Percentiles rank a stretch among this genome's conserved stretches.
phyloP scores from a whole-genome alignment of 1,140 invertebrate genomes.

The Anastatus disparis region DNA sequence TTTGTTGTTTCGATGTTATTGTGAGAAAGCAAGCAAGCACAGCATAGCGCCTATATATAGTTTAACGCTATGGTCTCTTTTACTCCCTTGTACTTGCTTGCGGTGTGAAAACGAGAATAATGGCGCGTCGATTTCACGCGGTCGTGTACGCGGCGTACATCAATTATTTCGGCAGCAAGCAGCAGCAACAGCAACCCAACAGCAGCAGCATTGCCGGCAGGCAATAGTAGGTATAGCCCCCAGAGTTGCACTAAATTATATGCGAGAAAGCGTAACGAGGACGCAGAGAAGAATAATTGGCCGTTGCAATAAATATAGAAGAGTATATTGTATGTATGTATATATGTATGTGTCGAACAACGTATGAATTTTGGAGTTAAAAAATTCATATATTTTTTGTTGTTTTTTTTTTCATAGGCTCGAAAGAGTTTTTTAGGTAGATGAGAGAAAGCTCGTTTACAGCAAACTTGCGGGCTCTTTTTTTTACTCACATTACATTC shows the following conservation, averaged over 20 bases:
- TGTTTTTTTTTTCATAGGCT: not conserved
- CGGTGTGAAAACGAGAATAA: slow-evolving; percentile 40
- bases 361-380: not conserved
- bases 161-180: slow-evolving; percentile 35
- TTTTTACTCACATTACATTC: not conserved
- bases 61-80: no score
- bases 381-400: slow-evolving; percentile 12
- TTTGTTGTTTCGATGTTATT: slow-evolving; percentile 8
- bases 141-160: slow-evolving; percentile 25
- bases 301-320: slow-evolving; percentile 26
- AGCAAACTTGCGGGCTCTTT: slow-evolving; percentile 11
- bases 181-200: not conserved
- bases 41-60: no score
- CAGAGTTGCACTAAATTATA: no score
- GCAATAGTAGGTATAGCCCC: no score
- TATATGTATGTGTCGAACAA: not conserved
- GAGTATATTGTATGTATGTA: not conserved
- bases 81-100: slow-evolving; percentile 14
- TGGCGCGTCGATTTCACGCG: slow-evolving; percentile 42
- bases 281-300: slow-evolving; percentile 40
- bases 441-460: slow-evolving; percentile 14
- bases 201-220: slow-evolving; percentile 10
- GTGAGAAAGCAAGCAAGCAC: slow-evolving; percentile 4
- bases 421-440: not conserved
- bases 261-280: slow-evolving; percentile 39